Evolutionary conservation across 2,113 vertebrate genomes (phyloP), one percentile per base, ranked within the genome.

Genomic region (Nothobranchius furzeri): DNA sequence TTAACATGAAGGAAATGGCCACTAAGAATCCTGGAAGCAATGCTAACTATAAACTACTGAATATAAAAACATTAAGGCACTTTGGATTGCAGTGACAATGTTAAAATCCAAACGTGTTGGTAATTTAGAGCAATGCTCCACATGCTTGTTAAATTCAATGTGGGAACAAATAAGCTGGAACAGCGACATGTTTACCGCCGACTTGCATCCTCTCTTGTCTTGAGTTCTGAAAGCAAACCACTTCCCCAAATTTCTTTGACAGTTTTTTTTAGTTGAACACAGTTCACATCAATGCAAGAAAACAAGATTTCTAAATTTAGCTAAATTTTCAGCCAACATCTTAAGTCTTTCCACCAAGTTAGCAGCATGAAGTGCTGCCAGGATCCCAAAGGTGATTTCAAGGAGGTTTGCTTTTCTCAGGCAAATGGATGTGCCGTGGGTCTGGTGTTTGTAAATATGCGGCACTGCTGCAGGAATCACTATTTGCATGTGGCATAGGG

Each of bases 401-500:
- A 80, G 80, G 85, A 80, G 79, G 73, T 79, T 64, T 64, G 62
- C 60, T 80, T 72, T 70, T 60, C 75, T 80, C 84, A 68, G 70
- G 76, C 76, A 79, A 82, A 78, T 72, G 55, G 58, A 53, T 30
- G 14, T 12, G 48, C 59, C 35, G 56, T 75, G 17, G 81, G 78
- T 73, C 61, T 61, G 55, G 61, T 66, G 58, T 75, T 67, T 88
- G 83, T 76, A 87, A 88, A 87, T 82, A 47, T 81, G 76, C 46
- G 86, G 77, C 15, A 14, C 20, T 12, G 57, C 58, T 57, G 56
- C 73, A 74, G 76, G 76, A 79, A 70, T 45, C 65, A 13, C 35
- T 17, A 83, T 89, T 88, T 90, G 79, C 87, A 85, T 90, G 71
- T 11, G 2, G 63, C 3, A 12, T 35, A 42, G 15, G 65, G 63